phyloP scores from a whole-genome alignment of 2,888 invertebrate genomes.

The Drosophila setosimentum region DNA sequence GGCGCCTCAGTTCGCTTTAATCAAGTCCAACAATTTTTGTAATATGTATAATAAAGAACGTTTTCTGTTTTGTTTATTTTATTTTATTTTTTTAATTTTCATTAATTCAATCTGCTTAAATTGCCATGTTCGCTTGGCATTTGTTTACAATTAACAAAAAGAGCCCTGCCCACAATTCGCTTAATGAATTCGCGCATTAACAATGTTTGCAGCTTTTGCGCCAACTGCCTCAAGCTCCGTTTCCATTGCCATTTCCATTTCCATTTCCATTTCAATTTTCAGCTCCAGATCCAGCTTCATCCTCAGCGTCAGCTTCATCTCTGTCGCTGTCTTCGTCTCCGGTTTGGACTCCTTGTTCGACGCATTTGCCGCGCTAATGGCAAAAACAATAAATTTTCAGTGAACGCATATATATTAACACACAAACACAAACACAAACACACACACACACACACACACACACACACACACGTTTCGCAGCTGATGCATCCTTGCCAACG shows the following conservation, averaged over 20 bases:
- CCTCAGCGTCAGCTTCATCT: not conserved
- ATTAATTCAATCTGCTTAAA: slow-evolving; percentile 53
- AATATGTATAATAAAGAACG: slow-evolving; percentile 1
- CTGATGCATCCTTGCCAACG: slow-evolving; percentile 54
- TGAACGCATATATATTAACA: slow-evolving; percentile 26
- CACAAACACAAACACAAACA: slow-evolving; percentile 5
- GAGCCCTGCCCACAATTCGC: slow-evolving; percentile 48
- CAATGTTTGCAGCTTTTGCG: slow-evolving; percentile 35
- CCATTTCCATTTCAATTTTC: not conserved
- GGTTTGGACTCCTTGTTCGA: slow-evolving; percentile 31
- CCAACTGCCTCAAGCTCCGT: slow-evolving; percentile 7
- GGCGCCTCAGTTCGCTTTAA: slow-evolving; percentile 1
- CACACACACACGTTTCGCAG: slow-evolving; percentile 26
- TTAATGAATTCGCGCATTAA: slow-evolving; percentile 78
- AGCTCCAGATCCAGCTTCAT: not conserved
- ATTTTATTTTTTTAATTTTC: slow-evolving; percentile 28
- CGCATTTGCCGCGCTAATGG: slow-evolving; percentile 75
- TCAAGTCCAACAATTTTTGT: slow-evolving; percentile 10
- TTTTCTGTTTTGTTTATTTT: not conserved
- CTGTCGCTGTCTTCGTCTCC: slow-evolving; percentile 16
- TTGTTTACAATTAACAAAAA: slow-evolving; percentile 62
- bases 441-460: slow-evolving; percentile 7
- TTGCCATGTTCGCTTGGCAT: slow-evolving; percentile 45
- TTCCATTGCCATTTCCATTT: not conserved
- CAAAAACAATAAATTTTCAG: slow-evolving; percentile 74